A percentile compares a stretch with the other conserved stretches of the same genome.
phyloP scores from a whole-genome alignment of 2,888 invertebrate genomes.

The Schizaphis graminum region DNA sequence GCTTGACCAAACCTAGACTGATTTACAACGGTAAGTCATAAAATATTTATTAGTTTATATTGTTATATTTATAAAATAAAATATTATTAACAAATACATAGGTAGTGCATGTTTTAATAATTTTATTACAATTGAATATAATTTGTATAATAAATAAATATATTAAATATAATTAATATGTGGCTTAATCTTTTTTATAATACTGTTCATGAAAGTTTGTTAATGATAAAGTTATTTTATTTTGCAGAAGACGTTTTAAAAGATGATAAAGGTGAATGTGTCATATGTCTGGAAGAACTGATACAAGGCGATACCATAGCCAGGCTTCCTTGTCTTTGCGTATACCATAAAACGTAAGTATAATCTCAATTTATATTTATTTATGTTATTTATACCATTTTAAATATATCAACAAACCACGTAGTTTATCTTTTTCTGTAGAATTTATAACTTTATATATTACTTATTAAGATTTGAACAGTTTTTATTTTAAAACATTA shows the following conservation, averaged over 20 bases:
- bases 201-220: not conserved
- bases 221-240: constrained; percentile 62
- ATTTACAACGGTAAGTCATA: constrained; percentile 91
- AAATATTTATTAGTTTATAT: not conserved
- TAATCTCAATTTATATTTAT: not conserved
- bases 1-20: constrained; percentile 98
- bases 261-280: constrained; percentile 98
- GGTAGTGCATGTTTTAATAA: not conserved
- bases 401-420: not conserved
- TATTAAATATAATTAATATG: not conserved
- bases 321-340: constrained; percentile 98
- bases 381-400: not conserved
- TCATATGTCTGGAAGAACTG: constrained; percentile 98
- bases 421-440: not conserved
- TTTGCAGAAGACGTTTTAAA: constrained; percentile 95
- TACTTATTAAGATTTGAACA: too few relatives aligned
- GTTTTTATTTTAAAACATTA: not conserved
- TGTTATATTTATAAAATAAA: not conserved
- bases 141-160: not conserved
- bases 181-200: not conserved
- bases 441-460: not conserved
- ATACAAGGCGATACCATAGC: constrained; percentile 96
- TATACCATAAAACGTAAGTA: constrained; percentile 84
- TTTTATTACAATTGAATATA: not conserved
- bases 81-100: not conserved